These are phyloP conservation scores for Zaprionus lachaisei DNA, from an alignment of 1,140 invertebrate species.

Conservation along the genomic window DNA sequence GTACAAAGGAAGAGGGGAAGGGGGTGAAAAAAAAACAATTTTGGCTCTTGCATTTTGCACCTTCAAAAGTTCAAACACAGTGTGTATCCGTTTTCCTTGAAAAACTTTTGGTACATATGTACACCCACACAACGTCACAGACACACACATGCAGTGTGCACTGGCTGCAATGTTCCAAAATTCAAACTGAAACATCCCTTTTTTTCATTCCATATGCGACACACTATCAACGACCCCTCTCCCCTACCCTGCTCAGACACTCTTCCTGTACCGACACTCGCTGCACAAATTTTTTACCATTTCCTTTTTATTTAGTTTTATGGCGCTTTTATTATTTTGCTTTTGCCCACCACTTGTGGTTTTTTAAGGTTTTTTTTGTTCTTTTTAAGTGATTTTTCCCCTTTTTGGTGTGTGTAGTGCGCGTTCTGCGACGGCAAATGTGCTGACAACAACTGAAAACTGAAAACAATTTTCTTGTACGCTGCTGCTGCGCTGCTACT, in stretches of 20 bases:
- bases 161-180: constrained; percentile 50
- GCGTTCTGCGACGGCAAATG: constrained; percentile 38
- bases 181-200: constrained; percentile 48
- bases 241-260: background rate
- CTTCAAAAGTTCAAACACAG: constrained; percentile 70
- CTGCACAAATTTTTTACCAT: constrained; percentile 14
- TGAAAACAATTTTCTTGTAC: constrained; percentile 47
- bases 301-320: constrained; percentile 20
- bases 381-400: constrained; percentile 10
- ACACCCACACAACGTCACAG: constrained; percentile 40
- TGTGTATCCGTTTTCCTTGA: constrained; percentile 82
- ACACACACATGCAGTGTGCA: constrained; percentile 45
- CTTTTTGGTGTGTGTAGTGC: background rate
- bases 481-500: constrained; percentile 12
- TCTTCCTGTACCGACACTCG: background rate
- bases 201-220: constrained; percentile 57
- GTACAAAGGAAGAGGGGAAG: background rate
- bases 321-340: constrained; percentile 24
- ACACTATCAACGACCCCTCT: background rate
- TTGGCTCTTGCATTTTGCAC: constrained; percentile 64
- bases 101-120: constrained; percentile 61
- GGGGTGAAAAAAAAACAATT: constrained; percentile 18
- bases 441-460: constrained; percentile 50
- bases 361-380: constrained; percentile 22
- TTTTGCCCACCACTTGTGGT: constrained; percentile 41